Percentiles rank a stretch among this genome's conserved stretches.
phyloP scores from a whole-genome alignment of 2,797 vertebrate genomes.

The Kryptopterus vitreolus region DNA sequence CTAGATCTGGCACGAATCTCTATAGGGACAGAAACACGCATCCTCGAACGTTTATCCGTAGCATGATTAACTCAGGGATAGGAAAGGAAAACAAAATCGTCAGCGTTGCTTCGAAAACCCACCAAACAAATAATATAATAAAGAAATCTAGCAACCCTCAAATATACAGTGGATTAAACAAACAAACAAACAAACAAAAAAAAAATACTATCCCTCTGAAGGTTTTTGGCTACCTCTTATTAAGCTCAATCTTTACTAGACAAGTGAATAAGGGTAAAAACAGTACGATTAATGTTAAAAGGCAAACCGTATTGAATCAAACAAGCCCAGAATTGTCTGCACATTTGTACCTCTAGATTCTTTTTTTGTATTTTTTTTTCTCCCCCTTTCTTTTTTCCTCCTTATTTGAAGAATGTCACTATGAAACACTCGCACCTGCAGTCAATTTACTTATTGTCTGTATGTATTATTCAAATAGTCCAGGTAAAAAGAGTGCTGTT shows the following conservation, averaged over 20 bases:
- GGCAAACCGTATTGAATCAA: slow-evolving; percentile 89
- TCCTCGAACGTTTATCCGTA: slow-evolving; percentile 14
- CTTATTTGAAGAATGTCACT: slow-evolving; percentile 57
- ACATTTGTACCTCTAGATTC: slow-evolving; percentile 62
- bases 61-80: slow-evolving; percentile 25
- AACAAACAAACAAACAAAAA: slow-evolving; percentile 50
- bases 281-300: slow-evolving; percentile 96
- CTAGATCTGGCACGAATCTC: slow-evolving; percentile 17
- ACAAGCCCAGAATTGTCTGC: slow-evolving; percentile 73
- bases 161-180: slow-evolving; percentile 82
- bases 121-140: slow-evolving; percentile 33
- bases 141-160: slow-evolving; percentile 70
- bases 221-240: slow-evolving; percentile 88
- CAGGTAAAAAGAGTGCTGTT: slow-evolving; percentile 83
- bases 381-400: no score
- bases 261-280: slow-evolving; percentile 91
- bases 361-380: no score
- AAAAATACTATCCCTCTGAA: slow-evolving; percentile 72
- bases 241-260: slow-evolving; percentile 89
- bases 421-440: slow-evolving; percentile 63
- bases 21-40: slow-evolving; percentile 18
- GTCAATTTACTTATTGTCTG: slow-evolving; percentile 62
- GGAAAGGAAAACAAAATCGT: slow-evolving; percentile 62
- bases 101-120: slow-evolving; percentile 58
- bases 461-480: slow-evolving; percentile 73